Base-by-base conservation (phyloP, 2,113 vertebrate species). In the Bambusicola thoracicus region DNA sequence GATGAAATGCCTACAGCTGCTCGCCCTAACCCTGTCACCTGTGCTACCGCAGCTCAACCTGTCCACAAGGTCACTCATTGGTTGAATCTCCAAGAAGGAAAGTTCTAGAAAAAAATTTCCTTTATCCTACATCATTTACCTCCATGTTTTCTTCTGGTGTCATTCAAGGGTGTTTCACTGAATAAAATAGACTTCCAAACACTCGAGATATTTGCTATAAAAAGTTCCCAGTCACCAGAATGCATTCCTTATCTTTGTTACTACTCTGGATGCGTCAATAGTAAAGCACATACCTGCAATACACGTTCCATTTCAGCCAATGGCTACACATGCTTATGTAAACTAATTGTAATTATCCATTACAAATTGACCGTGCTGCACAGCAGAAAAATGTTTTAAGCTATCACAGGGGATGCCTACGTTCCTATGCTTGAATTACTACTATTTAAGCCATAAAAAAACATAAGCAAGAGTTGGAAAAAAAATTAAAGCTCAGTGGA, bases 281-380 rank as follows among this genome's bases (percentile, higher is more conserved):
- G 49, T 36, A 73, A 84, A 89, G 55, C 34, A 38, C 19, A 58
- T 48, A 53, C 5, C n/a, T 48, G 38, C 75, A 62, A 14, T 3
- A 2, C 36, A 81, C 67, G 41, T 72, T 87, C 62, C 4, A 30
- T 48, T 74, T 85, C 13, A 90, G n/a, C 69, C 56, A 77, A 80
- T 72, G 59, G 55, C 25, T 87, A 25, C 55, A 30, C 19, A 56
- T 6, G 27, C 43, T 46, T 76, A 36, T 27, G 81, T 63, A 83
- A 93, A 85, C 65, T 72, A 34, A 29, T 83, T 90, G 24, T 73
- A 85, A 80, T 94, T 73, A 83, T 51, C 63, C 77, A 56, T 73
- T 80, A 88, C 66, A 88, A 83, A 94, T 77, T 65, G 90, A 79
- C 38, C 74, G n/a, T 53, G 72, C 6, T 77, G 73, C 43, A 80